Percentiles rank a stretch among this genome's conserved stretches.
Evolutionary conservation across 2,888 invertebrate genomes (phyloP).

Genomic region (Eumerus sabulonum): DNA sequence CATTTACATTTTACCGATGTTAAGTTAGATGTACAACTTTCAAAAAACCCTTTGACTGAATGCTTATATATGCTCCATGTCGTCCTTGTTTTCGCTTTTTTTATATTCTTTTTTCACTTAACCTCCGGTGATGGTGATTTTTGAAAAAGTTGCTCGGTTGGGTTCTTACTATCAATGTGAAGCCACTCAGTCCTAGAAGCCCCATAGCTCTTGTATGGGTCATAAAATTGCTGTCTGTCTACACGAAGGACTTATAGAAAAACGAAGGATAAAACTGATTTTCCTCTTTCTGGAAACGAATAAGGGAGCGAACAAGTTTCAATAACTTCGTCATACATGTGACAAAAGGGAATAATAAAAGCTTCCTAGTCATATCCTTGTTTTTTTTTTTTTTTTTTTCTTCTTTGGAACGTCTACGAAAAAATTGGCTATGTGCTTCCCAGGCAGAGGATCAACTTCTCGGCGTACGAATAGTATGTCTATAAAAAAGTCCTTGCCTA

Average conservation of each 20-base stretch:
- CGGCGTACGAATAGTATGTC: too few relatives aligned
- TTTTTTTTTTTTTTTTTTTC: slow-evolving; percentile 7
- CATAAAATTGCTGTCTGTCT: slow-evolving; percentile 63
- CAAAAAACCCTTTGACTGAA: slow-evolving; percentile 32
- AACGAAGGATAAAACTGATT: slow-evolving; percentile 38
- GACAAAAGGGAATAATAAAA: slow-evolving; percentile 64
- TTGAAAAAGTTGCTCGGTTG: slow-evolving; percentile 42
- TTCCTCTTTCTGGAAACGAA: slow-evolving; percentile 19
- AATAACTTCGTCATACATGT: slow-evolving; percentile 66
- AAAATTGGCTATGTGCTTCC: too few relatives aligned
- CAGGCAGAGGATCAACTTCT: slow-evolving; percentile 29
- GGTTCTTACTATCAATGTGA: slow-evolving; percentile 36
- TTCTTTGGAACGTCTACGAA: slow-evolving; percentile 13
- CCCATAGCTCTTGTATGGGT: slow-evolving; percentile 44
- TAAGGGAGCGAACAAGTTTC: slow-evolving; percentile 46
- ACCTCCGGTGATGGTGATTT: slow-evolving; percentile 53
- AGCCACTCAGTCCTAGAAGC: slow-evolving; percentile 21
- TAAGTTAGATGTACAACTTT: slow-evolving; percentile 20
- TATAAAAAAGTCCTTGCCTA: not conserved
- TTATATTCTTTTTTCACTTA: slow-evolving; percentile 50
- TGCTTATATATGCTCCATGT: slow-evolving; percentile 1
- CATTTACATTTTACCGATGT: slow-evolving; percentile 56
- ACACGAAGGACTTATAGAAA: slow-evolving; percentile 17
- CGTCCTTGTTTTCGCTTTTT: slow-evolving; percentile 1
- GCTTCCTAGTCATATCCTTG: not conserved